Percentiles rank a stretch among this genome's conserved stretches.
These are phyloP conservation scores for Momotus momota DNA, from an alignment of 2,797 vertebrate species.

Conservation along the genomic window DNA sequence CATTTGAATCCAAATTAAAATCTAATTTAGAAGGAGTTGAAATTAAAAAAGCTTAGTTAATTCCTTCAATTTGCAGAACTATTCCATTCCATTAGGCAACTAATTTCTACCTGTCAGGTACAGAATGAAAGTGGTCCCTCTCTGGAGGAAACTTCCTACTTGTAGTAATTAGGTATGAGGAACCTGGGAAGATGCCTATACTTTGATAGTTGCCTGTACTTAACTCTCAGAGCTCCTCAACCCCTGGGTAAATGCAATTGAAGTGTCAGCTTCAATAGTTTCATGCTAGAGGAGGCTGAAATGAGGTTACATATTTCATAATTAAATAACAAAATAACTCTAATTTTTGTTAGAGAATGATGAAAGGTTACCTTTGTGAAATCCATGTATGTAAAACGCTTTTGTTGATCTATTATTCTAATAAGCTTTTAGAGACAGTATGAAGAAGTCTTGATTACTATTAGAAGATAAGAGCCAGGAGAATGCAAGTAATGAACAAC, in stretches of 20 bases:
- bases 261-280: slow-evolving; percentile 64
- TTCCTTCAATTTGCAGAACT: slow-evolving; percentile 78
- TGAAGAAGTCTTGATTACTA: slow-evolving; percentile 63
- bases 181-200: slow-evolving; percentile 57
- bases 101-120: slow-evolving; percentile 91
- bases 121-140: slow-evolving; percentile 81
- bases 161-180: slow-evolving; percentile 83
- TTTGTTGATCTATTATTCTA: slow-evolving; percentile 69
- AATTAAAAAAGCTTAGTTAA: slow-evolving; percentile 80
- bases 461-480: slow-evolving; percentile 45
- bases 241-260: slow-evolving; percentile 53
- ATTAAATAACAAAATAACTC: slow-evolving; percentile 74
- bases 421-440: slow-evolving; percentile 57
- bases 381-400: slow-evolving; percentile 26
- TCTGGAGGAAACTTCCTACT: slow-evolving; percentile 80
- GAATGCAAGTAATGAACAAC: slow-evolving; percentile 19
- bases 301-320: slow-evolving; percentile 65
- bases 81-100: slow-evolving; percentile 86
- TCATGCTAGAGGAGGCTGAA: slow-evolving; percentile 31
- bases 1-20: slow-evolving; percentile 80
- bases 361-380: slow-evolving; percentile 56
- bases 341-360: slow-evolving; percentile 60
- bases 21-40: slow-evolving; percentile 76
- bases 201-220: slow-evolving; percentile 49
- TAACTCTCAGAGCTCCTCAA: slow-evolving; percentile 55